Conservation (phyloP, 2,888 invertebrate species). For the Lottia gigantea region DNA sequence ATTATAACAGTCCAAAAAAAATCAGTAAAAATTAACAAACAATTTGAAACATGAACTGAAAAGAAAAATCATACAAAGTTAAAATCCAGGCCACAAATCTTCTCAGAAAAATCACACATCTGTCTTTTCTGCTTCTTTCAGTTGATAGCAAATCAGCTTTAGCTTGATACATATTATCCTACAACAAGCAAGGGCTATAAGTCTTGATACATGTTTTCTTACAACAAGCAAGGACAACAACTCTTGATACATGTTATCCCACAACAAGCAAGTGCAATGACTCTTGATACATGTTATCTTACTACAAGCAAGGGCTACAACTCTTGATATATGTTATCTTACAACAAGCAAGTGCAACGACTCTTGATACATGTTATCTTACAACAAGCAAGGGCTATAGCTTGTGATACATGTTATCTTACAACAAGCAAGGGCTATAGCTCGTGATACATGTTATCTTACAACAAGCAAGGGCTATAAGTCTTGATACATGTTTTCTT, state of each 20-base stretch:
- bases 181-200: constrained; percentile 2
- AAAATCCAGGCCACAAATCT: constrained; percentile 46
- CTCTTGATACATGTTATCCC: too few species aligned
- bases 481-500: too few species aligned
- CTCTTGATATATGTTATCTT: too few species aligned
- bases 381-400: too few species aligned
- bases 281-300: too few species aligned
- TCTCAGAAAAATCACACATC: constrained; percentile 29
- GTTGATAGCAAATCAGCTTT: constrained; percentile 36
- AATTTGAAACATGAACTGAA: constrained; percentile 3
- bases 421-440: constrained; percentile 28
- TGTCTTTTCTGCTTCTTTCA: constrained; percentile 36
- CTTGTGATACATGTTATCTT: too few species aligned
- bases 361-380: too few species aligned
- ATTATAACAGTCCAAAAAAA: constrained; percentile 9
- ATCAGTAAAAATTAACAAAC: neutral
- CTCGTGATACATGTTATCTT: constrained; percentile 47
- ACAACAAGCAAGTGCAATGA: too few species aligned
- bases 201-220: too few species aligned
- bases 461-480: constrained; percentile 2
- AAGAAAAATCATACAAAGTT: constrained; percentile 41
- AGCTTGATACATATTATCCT: constrained; percentile 48
- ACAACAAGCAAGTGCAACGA: too few species aligned
- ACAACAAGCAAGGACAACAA: too few species aligned
- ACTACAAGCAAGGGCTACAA: too few species aligned